Evolutionary conservation across 1,140 invertebrate species (phyloP).

Genomic region (Samia ricini): DNA sequence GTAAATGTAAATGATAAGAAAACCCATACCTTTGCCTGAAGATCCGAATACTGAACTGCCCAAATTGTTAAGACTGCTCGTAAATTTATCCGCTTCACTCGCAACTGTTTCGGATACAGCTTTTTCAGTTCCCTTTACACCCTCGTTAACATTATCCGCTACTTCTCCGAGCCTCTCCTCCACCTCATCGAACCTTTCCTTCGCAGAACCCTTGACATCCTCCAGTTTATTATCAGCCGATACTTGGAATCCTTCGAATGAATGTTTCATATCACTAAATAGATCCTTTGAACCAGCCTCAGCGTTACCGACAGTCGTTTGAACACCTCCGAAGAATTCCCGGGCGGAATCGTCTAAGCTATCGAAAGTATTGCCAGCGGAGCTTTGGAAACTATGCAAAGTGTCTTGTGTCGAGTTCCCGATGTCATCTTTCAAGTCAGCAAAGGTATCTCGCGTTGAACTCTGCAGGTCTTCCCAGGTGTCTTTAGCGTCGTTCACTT

Average conservation of each 20-base stretch:
- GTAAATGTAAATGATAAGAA: too few species aligned
- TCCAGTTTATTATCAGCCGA: conserved; percentile 65
- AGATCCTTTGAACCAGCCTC: conserved; percentile 46
- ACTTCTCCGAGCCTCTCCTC: conserved; percentile 41
- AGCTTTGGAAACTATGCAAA: conserved; percentile 67
- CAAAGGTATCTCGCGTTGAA: conserved; percentile 60
- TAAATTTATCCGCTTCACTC: conserved; percentile 56
- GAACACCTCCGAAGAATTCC: conserved; percentile 43
- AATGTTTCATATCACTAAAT: conserved; percentile 50
- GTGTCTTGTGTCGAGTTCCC: conserved; percentile 65
- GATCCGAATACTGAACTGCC: conserved; percentile 64
- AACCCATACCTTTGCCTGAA: conserved; percentile 53
- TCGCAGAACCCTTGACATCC: conserved; percentile 49
- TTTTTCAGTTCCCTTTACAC: conserved; percentile 35
- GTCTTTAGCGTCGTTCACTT: conserved; percentile 48
- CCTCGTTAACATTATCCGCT: conserved; percentile 29
- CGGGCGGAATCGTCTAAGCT: conserved; percentile 62
- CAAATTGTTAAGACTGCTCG: conserved; percentile 64
- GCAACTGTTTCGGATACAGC: conserved; percentile 37
- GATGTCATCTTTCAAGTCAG: conserved; percentile 56
- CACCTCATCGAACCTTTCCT: conserved; percentile 43
- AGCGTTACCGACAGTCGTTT: conserved; percentile 33
- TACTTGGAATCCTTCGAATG: conserved; percentile 66
- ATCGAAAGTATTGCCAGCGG: conserved; percentile 67
- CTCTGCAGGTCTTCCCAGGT: conserved; percentile 63